Base-by-base conservation (phyloP, 1,140 invertebrate species). In the Lithobius niger region DNA sequence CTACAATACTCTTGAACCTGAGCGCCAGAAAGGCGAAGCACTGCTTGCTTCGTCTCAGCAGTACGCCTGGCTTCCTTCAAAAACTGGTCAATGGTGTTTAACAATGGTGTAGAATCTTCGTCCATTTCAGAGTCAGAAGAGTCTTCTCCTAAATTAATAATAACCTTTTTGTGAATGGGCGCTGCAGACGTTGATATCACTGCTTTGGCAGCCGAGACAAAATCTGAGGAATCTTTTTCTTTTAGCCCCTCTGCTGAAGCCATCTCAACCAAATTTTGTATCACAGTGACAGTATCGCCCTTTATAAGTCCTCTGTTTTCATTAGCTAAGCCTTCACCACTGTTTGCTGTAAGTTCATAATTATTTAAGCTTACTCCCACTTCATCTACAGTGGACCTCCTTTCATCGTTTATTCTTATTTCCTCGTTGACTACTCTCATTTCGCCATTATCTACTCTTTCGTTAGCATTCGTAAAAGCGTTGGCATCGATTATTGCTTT, bases 151-250 rank as follows among this genome's bases (percentile, higher is more conserved):
- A 66, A 59, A n/a, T 62, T 62, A 28, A 68, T 66, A 22, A 68
- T 63, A 16, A 68, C 62, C 19, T 63, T 65, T 25, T 64, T 57
- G 43, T 66, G 66, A 64, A 65, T 61, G 58, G 62, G 54, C n/a
- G 62, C 10, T n/a, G n/a, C n/a, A n/a, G n/a, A n/a, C n/a, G n/a
- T n/a, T n/a, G n/a, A n/a, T n/a, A n/a, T n/a, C n/a, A n/a, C n/a
- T n/a, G n/a, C n/a, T n/a, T n/a, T n/a, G n/a, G n/a, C n/a, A n/a
- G n/a, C n/a, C n/a, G n/a, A n/a, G n/a, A n/a, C n/a, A n/a, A n/a
- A n/a, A n/a, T n/a, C n/a, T n/a, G n/a, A n/a, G n/a, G n/a, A n/a
- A n/a, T n/a, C n/a, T n/a, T n/a, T n/a, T n/a, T n/a, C n/a, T n/a
- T n/a, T n/a, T n/a, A n/a, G n/a, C n/a, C n/a, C n/a, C n/a, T n/a